phyloP scores from a whole-genome alignment of 2,797 vertebrate species.

The Gymnopithys bicolor region DNA sequence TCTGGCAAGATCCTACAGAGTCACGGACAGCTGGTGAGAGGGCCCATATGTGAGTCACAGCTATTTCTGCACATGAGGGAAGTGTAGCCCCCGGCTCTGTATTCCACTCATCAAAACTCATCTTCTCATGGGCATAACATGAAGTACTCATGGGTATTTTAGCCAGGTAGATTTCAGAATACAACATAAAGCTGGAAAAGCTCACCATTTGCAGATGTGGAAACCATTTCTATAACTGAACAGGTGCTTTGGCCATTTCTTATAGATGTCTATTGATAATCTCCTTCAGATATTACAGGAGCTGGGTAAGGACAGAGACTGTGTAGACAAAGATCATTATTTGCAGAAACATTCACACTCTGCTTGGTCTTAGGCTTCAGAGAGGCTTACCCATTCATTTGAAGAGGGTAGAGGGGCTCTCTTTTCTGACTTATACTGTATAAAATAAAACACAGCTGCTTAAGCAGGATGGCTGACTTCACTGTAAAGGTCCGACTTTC shows the following conservation, averaged over 20 bases:
- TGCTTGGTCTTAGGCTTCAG: background rate
- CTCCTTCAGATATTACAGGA: background rate
- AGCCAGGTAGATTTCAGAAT: background rate
- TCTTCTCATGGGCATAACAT: background rate
- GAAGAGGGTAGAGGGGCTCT: background rate
- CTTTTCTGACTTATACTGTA: background rate
- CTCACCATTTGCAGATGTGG: background rate
- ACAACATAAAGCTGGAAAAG: background rate
- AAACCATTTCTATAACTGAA: background rate
- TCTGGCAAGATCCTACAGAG: background rate
- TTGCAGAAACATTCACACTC: background rate
- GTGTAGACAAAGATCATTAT: background rate
- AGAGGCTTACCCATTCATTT: background rate
- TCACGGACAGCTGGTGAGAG: background rate
- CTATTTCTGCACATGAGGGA: background rate
- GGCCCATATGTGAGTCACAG: background rate
- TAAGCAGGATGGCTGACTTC: constrained; percentile 13
- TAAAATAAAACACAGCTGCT: constrained; percentile 16
- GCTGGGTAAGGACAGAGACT: background rate
- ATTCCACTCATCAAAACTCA: background rate
- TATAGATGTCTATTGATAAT: background rate
- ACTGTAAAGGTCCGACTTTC: constrained; percentile 7
- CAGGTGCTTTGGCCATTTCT: background rate
- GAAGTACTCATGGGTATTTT: background rate
- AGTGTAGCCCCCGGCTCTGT: background rate